Evolutionary conservation across 1,140 invertebrate genomes (phyloP).

Genomic region (Nomia melanderi): DNA sequence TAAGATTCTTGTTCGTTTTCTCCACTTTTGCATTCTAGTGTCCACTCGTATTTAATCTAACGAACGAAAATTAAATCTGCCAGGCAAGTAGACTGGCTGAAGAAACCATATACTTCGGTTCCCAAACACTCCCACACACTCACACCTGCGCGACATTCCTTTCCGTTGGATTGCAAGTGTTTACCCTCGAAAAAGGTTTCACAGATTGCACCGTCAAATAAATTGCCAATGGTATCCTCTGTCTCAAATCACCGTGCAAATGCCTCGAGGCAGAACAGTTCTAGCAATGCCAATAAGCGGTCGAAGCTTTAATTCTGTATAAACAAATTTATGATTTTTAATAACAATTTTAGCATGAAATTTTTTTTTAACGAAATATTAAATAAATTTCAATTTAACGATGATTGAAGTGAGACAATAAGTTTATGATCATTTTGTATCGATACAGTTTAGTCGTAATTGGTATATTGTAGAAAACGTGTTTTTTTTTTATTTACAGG

Average conservation of each 20-base stretch:
- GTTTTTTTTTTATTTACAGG: conserved; percentile 70
- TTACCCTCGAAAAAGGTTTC: conserved; percentile 38
- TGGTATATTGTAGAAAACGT: neutral
- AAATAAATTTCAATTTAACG: neutral
- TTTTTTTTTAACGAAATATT: conserved; percentile 5
- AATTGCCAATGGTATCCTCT: conserved; percentile 29
- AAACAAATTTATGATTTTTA: neutral
- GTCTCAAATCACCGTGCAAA: conserved; percentile 22
- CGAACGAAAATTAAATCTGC: conserved; percentile 26
- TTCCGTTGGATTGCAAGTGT: conserved; percentile 62
- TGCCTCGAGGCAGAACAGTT: conserved; percentile 17
- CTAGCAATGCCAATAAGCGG: neutral
- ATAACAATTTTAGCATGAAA: neutral
- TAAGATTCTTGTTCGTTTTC: neutral
- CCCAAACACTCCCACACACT: conserved; percentile 22
- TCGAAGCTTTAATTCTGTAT: neutral
- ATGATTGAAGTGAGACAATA: neutral
- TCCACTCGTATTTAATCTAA: neutral
- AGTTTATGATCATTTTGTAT: too few species aligned
- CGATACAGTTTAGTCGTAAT: too few species aligned
- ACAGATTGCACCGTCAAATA: conserved; percentile 50
- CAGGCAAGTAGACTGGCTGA: conserved; percentile 68
- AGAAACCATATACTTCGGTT: conserved; percentile 66
- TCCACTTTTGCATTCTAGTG: conserved; percentile 17
- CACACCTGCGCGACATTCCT: conserved; percentile 14